Conservation (phyloP, 2,113 vertebrate genomes). For the Platichthys stellatus region DNA sequence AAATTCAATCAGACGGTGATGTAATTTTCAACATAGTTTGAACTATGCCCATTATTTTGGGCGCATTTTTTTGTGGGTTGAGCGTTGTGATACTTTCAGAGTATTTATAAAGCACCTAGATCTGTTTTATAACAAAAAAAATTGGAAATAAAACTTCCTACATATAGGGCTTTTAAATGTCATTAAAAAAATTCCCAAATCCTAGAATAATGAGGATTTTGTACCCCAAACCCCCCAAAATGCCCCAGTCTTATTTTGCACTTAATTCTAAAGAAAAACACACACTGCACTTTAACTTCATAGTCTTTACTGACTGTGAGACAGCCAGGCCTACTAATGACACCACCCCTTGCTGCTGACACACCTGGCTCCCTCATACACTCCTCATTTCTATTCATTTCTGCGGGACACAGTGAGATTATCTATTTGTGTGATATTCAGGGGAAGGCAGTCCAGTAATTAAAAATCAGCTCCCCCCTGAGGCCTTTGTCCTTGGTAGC, state of each 20-base stretch:
- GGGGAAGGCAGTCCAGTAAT: slow-evolving; percentile 63
- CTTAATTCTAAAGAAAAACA: not conserved
- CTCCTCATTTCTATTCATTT: slow-evolving; percentile 44
- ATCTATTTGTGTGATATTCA: slow-evolving; percentile 66
- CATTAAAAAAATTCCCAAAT: too few relatives aligned
- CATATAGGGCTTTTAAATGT: too few relatives aligned
- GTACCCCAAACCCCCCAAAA: not conserved
- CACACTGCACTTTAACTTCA: slow-evolving; percentile 4
- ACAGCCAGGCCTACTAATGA: not conserved
- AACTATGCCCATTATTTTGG: too few relatives aligned
- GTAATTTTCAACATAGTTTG: not conserved
- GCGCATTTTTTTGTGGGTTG: too few relatives aligned
- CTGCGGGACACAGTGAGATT: slow-evolving; percentile 29
- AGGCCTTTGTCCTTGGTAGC: slow-evolving; percentile 70
- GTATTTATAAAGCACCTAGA: too few relatives aligned
- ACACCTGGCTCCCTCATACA: slow-evolving; percentile 40
- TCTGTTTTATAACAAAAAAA: too few relatives aligned
- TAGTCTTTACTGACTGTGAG: slow-evolving; percentile 9
- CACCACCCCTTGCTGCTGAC: slow-evolving; percentile 4
- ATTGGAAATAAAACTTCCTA: too few relatives aligned
- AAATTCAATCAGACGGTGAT: not conserved
- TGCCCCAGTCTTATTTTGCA: not conserved
- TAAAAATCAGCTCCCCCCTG: slow-evolving; percentile 66
- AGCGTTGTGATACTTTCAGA: too few relatives aligned
- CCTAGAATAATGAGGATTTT: not conserved